These are phyloP conservation scores for Nycticebus coucang DNA, from an alignment of 2,113 vertebrate genomes.

Conservation along the genomic window DNA sequence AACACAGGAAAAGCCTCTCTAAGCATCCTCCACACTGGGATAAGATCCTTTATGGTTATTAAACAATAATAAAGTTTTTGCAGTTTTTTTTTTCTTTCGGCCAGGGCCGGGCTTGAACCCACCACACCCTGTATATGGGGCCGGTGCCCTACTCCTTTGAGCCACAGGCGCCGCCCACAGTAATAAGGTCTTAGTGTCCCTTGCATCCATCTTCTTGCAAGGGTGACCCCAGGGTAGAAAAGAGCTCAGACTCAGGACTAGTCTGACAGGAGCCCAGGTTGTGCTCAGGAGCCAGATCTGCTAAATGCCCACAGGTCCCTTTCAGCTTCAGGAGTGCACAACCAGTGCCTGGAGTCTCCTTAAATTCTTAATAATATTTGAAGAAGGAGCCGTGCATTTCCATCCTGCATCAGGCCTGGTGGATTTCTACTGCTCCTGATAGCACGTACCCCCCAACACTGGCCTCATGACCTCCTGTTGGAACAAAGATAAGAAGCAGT, in stretches of 20 bases:
- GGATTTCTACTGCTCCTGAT: background rate
- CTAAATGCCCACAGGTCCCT: background rate
- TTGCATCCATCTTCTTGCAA: background rate
- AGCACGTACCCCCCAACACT: background rate
- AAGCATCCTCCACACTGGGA: background rate
- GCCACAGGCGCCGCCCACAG: too few species aligned
- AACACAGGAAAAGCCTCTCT: background rate
- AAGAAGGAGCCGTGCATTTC: background rate
- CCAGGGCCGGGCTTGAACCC: too few species aligned
- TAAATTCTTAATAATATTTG: background rate
- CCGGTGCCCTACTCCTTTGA: too few species aligned
- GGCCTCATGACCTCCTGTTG: background rate
- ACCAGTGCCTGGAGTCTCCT: background rate
- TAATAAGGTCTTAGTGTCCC: too few species aligned
- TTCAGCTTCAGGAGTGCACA: background rate
- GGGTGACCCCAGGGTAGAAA: background rate
- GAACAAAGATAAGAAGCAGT: background rate
- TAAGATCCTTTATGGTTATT: background rate
- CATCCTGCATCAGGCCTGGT: background rate
- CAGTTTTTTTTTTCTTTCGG: too few species aligned
- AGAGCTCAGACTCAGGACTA: background rate
- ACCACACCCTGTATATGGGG: too few species aligned
- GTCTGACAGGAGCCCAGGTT: background rate
- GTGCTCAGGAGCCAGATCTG: background rate
- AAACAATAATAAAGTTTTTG: background rate